A percentile compares a stretch with the other conserved stretches of the same genome.
Conservation (phyloP, 2,888 invertebrate genomes). For the Ligdia adustata region DNA sequence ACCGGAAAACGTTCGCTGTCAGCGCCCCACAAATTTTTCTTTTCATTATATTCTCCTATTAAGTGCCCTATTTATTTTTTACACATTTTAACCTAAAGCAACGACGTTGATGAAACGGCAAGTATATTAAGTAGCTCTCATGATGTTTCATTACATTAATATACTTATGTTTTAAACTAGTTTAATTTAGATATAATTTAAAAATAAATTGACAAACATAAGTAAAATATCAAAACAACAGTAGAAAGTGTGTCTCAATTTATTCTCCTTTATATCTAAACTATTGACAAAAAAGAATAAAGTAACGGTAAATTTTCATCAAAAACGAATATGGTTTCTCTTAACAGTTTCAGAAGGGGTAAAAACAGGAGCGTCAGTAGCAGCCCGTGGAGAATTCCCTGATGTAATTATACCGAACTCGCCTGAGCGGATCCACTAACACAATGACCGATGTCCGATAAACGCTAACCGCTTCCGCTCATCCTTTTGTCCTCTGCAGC, state of each 20-base stretch:
- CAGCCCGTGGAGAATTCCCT: slow-evolving; percentile 65
- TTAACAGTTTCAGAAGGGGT: slow-evolving; percentile 48
- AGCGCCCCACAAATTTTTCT: slow-evolving; percentile 68
- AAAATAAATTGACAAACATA: slow-evolving; percentile 10
- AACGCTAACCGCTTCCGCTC: slow-evolving; percentile 43
- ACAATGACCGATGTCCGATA: slow-evolving; percentile 73
- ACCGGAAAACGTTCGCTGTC: slow-evolving; percentile 71
- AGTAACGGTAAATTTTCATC: slow-evolving; percentile 27
- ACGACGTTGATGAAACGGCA: slow-evolving; percentile 6
- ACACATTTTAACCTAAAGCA: slow-evolving; percentile 5
- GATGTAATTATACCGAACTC: slow-evolving; percentile 74
- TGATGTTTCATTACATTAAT: too few relatives aligned
- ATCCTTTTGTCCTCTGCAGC: background rate
- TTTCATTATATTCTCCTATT: slow-evolving; percentile 62
- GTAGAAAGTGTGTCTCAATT: too few relatives aligned
- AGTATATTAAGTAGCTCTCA: too few relatives aligned
- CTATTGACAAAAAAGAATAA: too few relatives aligned
- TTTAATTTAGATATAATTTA: too few relatives aligned
- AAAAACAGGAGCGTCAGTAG: slow-evolving; percentile 57
- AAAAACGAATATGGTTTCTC: slow-evolving; percentile 19
- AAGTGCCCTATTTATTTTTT: slow-evolving; percentile 46
- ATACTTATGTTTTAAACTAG: too few relatives aligned
- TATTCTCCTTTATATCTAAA: too few relatives aligned
- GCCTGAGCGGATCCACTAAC: slow-evolving; percentile 68
- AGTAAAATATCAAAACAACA: too few relatives aligned